Percentiles rank a stretch among this genome's conserved stretches.
Evolutionary conservation across 2,888 invertebrate genomes (phyloP).

Genomic region (Watsonalla binaria): DNA sequence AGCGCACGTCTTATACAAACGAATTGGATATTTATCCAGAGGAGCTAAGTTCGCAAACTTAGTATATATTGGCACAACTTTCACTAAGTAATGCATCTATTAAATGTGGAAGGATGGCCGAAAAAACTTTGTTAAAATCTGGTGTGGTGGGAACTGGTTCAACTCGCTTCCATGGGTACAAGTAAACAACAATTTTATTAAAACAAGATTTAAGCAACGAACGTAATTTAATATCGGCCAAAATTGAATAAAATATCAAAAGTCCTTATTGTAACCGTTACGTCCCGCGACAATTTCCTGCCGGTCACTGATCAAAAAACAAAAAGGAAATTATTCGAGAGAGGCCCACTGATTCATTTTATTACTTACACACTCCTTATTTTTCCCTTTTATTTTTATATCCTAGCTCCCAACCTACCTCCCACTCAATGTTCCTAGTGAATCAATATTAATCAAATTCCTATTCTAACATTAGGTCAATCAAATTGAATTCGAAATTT

Average conservation of each 20-base stretch:
- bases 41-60: too few relatives aligned
- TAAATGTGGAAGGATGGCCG: too few relatives aligned
- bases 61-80: too few relatives aligned
- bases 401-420: not conserved
- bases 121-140: too few relatives aligned
- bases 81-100: too few relatives aligned
- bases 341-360: not conserved
- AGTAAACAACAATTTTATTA: not conserved
- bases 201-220: not conserved
- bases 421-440: slow-evolving; percentile 5
- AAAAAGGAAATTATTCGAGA: not conserved
- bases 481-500: slow-evolving; percentile 52
- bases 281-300: not conserved
- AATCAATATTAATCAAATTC: slow-evolving; percentile 17
- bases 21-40: too few relatives aligned
- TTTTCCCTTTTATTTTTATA: slow-evolving; percentile 9
- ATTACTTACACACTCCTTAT: not conserved
- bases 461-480: slow-evolving; percentile 30
- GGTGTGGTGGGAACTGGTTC: too few relatives aligned
- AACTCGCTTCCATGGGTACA: not conserved
- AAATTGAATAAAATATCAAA: not conserved
- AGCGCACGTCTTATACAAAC: too few relatives aligned
- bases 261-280: not conserved
- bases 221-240: not conserved
- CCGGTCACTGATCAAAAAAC: not conserved